Evolutionary conservation across 2,888 invertebrate genomes (phyloP), one percentile per base, ranked within the genome.

Genomic region (Diabrotica balteata): DNA sequence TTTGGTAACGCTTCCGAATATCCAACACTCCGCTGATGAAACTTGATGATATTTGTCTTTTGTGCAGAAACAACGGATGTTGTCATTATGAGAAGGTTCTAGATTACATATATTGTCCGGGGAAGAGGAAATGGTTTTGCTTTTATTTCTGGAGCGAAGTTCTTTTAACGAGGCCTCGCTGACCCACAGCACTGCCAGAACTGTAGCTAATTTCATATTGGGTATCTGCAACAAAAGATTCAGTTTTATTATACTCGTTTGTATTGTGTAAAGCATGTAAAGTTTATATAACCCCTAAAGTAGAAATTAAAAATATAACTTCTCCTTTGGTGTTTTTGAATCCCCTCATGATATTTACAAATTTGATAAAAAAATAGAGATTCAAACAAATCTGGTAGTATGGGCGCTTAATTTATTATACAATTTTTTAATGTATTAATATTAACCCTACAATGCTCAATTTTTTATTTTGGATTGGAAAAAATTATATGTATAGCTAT

Each of bases 1-100:
- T 68, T 86, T 87, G 8, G 89, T 87, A 79, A 91, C 87, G 54
- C 90, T 90, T 8, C 77, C 80, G 83, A 93, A 91, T 57, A 94
- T 88, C 89, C 91, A 90, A 82, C 94, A 95, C 82, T 91, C 92
- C 58, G 91, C 92, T 75, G 90, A 90, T 54, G 90, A 90, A 22
- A 91, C 91, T 77, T 88, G 85, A 67, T 86, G 78, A 50, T 73
- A 85, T 65, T 86, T 85, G 59, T 86, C 85, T 63, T 86, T 87
- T 77, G 90, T 88, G 80, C 92, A 92, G 80, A 90, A 88, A 83
- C 93, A 93, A 76, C 88, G 90, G 68, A 74, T 66, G 51, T 63
- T 70, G 47, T 67, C 71, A 42, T 68, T 64, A 42, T 72, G 70
- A 8, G 66, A 63, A 5, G 67, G 66, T 22, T 73, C 68, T 50